Evolutionary conservation across 2,888 invertebrate genomes (phyloP), one percentile per base, ranked within the genome.

Genomic region (Prosapia bicincta): DNA sequence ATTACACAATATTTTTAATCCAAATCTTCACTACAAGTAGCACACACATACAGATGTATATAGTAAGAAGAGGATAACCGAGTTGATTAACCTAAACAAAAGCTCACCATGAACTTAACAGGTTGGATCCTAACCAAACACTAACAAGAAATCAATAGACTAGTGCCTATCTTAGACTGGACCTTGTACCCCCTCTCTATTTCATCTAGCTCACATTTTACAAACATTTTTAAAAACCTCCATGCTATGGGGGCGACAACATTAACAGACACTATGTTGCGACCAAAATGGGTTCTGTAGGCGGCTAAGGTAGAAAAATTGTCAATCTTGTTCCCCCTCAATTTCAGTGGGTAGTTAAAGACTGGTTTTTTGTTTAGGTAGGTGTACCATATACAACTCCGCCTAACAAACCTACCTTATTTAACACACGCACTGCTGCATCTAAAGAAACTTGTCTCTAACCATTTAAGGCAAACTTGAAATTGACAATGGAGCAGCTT

Each of bases 341-440:
- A 20, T 74, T 69, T 69, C 10, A 23, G 69, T n/a, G 54, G 24
- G 43, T 28, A 65, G 69, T 65, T 24, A 69, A 65, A 30, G 66
- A 25, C 28, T 25, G 74, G 26, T 74, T 66, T 66, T 74, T 23
- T 74, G 28, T 74, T 69, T 54, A 74, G 66, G 74, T 74, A 74
- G 74, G 74, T 74, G 74, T 74, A 74, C 54, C 54, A 54, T 74
- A 69, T 69, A 74, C 74, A 69, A 69, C 74, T 74, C 74, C 69
- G 65, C 74, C 69, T 74, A 74, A 69, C 74, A 69, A 74, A 30
- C 74, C 74, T 74, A 74, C 74, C 74, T 69, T 38, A 73, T 32
- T 68, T 54, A 32, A 73, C 43, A 67, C 68, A 73, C 73, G 43
- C 69, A 74, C 66, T 26, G 43, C 68, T 74, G 69, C 69, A 74